Evolutionary conservation across 2,888 invertebrate genomes (phyloP).

Genomic region (Thalpophila matura): DNA sequence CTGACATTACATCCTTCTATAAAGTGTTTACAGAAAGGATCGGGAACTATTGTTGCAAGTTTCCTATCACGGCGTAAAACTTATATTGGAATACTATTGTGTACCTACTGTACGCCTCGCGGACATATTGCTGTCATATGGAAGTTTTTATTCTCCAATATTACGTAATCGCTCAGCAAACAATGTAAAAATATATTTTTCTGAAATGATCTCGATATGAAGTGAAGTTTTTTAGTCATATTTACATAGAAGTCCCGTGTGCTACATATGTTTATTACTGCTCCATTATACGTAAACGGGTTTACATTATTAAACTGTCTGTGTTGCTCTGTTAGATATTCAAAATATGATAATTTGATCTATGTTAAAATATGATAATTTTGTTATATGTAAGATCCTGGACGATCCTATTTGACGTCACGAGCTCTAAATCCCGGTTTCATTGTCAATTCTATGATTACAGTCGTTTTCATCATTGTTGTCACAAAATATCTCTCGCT

Average conservation of each 20-base stretch:
- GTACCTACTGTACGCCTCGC: constrained; percentile 33
- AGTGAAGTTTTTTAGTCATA: not conserved
- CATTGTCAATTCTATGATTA: constrained; percentile 29
- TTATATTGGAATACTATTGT: constrained; percentile 55
- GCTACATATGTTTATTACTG: not conserved
- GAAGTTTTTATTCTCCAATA: constrained; percentile 25
- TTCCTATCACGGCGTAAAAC: constrained; percentile 48
- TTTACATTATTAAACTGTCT: not conserved
- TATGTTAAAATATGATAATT: constrained; percentile 52
- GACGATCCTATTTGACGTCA: constrained; percentile 24
- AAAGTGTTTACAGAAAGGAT: constrained; percentile 38
- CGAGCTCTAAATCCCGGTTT: constrained; percentile 16
- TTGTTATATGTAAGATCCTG: constrained; percentile 13
- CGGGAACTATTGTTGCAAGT: constrained; percentile 33
- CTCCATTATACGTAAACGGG: constrained; percentile 2
- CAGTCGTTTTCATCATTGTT: constrained; percentile 36
- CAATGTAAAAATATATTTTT: constrained; percentile 23
- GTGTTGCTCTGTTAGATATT: constrained; percentile 2
- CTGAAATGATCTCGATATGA: not conserved
- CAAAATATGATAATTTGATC: constrained; percentile 13
- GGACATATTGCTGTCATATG: constrained; percentile 44
- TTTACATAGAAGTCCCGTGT: not conserved
- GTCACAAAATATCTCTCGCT: constrained; percentile 42
- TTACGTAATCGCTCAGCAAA: constrained; percentile 27
- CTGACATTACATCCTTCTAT: constrained; percentile 13